A percentile compares a stretch with the other conserved stretches of the same genome.
Evolutionary conservation across 2,888 invertebrate genomes (phyloP).

Genomic region (Ametastegia equiseti): DNA sequence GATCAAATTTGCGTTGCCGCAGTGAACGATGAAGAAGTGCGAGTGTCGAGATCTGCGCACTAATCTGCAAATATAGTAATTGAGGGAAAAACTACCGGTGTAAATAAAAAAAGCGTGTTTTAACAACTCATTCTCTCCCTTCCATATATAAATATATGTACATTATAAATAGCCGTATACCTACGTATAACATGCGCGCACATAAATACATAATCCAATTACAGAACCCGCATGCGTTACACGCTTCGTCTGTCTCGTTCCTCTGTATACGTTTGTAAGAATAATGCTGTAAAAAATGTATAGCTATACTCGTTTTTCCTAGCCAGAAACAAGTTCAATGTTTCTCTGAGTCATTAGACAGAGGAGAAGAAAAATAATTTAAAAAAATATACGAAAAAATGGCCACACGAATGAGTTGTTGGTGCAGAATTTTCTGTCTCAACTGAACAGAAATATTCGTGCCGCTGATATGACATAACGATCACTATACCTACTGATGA

Average conservation of each 20-base stretch:
- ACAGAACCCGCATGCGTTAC: constrained; percentile 11
- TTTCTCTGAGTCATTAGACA: constrained; percentile 6
- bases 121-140: background rate
- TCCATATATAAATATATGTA: background rate
- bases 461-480: background rate
- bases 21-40: too few species aligned
- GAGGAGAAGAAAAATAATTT: background rate
- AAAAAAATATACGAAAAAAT: background rate
- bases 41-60: too few species aligned
- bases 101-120: background rate
- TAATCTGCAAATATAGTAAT: too few species aligned
- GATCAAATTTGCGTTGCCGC: too few species aligned
- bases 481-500: background rate
- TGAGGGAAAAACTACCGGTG: background rate
- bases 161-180: background rate
- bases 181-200: background rate
- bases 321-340: constrained; percentile 13
- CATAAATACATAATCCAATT: constrained; percentile 37
- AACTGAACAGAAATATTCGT: background rate
- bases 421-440: constrained; percentile 6
- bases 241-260: constrained; percentile 1
- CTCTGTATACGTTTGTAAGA: background rate
- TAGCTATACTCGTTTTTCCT: constrained; percentile 32
- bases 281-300: background rate
- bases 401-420: background rate